Conservation (phyloP, 2,797 vertebrate species). For the Pseudotriccus pelzelni region DNA sequence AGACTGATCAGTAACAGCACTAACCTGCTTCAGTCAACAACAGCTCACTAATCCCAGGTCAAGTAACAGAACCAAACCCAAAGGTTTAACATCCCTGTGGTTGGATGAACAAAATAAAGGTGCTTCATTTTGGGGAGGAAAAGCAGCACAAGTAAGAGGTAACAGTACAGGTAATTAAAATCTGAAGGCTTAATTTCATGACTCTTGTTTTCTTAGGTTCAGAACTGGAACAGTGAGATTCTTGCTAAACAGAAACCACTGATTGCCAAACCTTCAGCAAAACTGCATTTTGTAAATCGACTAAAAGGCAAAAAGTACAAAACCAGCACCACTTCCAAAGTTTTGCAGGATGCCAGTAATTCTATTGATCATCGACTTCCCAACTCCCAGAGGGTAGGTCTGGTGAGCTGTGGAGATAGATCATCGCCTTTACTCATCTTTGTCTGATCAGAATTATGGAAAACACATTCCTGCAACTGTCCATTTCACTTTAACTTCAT, state of each 20-base stretch:
- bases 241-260: slow-evolving; percentile 90
- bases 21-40: not conserved
- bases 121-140: not conserved
- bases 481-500: not conserved
- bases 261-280: slow-evolving; percentile 87
- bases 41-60: not conserved
- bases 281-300: slow-evolving; percentile 93
- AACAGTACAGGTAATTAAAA: not conserved
- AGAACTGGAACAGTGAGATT: slow-evolving; percentile 92
- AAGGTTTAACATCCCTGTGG: not conserved
- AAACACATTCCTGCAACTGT: not conserved
- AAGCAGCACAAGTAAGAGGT: not conserved
- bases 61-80: not conserved
- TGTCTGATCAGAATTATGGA: not conserved
- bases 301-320: slow-evolving; percentile 93
- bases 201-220: slow-evolving; percentile 80
- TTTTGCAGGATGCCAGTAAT: slow-evolving; percentile 93
- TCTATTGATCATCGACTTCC: slow-evolving; percentile 80
- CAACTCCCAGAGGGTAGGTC: slow-evolving; percentile 84
- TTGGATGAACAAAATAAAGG: not conserved
- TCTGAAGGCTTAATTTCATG: not conserved
- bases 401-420: not conserved
- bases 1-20: not conserved
- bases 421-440: not conserved
- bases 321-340: slow-evolving; percentile 81